These are phyloP conservation scores for Brenthis ino DNA, from an alignment of 2,888 invertebrate genomes.

Conservation along the genomic window DNA sequence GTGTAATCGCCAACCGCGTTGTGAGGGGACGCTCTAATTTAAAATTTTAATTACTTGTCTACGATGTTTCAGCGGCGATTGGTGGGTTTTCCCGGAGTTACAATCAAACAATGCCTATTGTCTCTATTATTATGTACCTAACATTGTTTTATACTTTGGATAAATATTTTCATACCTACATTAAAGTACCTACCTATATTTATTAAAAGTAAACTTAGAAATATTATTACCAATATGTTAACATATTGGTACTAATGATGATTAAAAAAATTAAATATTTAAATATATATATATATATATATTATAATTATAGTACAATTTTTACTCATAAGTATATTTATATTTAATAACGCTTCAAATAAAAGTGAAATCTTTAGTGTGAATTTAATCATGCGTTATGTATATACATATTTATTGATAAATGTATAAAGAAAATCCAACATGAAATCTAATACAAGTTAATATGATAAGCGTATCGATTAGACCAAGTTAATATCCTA, in stretches of 20 bases:
- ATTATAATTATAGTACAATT: too few relatives aligned
- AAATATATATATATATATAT: too few relatives aligned
- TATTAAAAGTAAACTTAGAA: not conserved
- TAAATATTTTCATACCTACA: not conserved
- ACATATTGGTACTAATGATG: too few relatives aligned
- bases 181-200: not conserved
- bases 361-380: not conserved
- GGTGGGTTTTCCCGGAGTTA: constrained; percentile 53
- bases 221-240: too few relatives aligned
- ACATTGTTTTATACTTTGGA: not conserved
- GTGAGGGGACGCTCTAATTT: constrained; percentile 75
- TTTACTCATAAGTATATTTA: too few relatives aligned
- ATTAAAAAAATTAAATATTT: too few relatives aligned
- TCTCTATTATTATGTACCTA: constrained; percentile 45
- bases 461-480: constrained; percentile 19
- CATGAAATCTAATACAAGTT: not conserved
- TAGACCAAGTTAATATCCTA: constrained; percentile 15
- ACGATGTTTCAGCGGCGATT: constrained; percentile 57
- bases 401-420: not conserved
- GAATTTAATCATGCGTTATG: not conserved
- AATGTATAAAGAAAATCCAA: not conserved
- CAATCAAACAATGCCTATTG: constrained; percentile 68
- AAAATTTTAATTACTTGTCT: constrained; percentile 76
- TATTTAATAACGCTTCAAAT: too few relatives aligned
- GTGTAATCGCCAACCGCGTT: constrained; percentile 73